Conservation (phyloP, 2,888 invertebrate genomes). For the Oscheius sp. region DNA sequence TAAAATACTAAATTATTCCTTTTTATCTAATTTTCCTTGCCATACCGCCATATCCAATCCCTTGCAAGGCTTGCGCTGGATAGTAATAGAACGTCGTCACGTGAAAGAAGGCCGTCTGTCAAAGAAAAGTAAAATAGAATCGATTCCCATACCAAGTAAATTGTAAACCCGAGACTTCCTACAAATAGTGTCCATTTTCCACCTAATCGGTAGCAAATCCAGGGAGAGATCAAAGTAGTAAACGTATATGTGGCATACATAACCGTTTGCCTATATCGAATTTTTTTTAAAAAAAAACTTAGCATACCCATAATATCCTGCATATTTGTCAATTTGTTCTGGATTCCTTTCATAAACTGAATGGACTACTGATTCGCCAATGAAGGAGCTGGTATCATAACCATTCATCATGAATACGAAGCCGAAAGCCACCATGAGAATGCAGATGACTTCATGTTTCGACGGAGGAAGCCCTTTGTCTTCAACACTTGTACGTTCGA, state of each 20-base stretch:
- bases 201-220: conserved; percentile 26
- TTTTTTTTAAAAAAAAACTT: neutral
- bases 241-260: conserved; percentile 20
- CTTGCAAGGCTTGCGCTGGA: conserved; percentile 6
- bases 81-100: conserved; percentile 17
- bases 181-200: conserved; percentile 14
- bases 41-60: conserved; percentile 29
- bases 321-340: neutral
- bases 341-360: conserved; percentile 14
- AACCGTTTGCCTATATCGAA: conserved; percentile 18
- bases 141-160: conserved; percentile 2
- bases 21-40: neutral
- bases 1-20: conserved; percentile 16
- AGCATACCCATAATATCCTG: conserved; percentile 25
- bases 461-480: neutral
- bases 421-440: conserved; percentile 3
- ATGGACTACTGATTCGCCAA: conserved; percentile 18
- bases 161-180: conserved; percentile 13
- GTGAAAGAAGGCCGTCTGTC: neutral
- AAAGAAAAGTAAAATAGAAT: neutral
- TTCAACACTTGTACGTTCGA: neutral
- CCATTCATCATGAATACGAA: conserved; percentile 16
- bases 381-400: conserved; percentile 18
- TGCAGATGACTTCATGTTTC: neutral
- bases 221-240: conserved; percentile 19